Evolutionary conservation across 2,113 vertebrate genomes (phyloP).

Genomic region (Labrus mixtus): DNA sequence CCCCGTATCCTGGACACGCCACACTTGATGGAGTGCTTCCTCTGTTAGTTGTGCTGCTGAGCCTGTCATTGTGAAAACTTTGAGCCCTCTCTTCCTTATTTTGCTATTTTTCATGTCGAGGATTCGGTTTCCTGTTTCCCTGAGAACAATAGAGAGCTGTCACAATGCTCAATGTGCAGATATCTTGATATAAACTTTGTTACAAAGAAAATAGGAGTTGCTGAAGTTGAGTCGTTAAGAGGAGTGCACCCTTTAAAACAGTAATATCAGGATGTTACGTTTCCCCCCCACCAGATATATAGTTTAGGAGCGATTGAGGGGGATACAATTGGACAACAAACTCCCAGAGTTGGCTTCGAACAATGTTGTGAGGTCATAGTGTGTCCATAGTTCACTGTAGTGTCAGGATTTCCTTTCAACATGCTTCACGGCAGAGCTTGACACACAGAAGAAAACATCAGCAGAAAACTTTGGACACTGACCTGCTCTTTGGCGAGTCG

Average conservation of each 20-base stretch:
- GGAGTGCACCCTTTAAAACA: background rate
- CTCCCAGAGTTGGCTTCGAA: constrained; percentile 33
- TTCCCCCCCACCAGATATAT: background rate
- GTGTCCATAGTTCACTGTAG: constrained; percentile 43
- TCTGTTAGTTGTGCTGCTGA: constrained; percentile 55
- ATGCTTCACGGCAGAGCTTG: background rate
- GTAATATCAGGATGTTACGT: background rate
- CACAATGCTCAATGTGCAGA: constrained; percentile 37
- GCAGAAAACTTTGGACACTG: constrained; percentile 16
- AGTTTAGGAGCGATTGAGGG: background rate
- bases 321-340: constrained; percentile 16
- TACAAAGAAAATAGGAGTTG: background rate
- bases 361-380: constrained; percentile 14
- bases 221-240: background rate
- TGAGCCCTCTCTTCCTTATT: constrained; percentile 67
- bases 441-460: background rate
- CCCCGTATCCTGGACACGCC: constrained; percentile 62
- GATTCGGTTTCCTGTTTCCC: constrained; percentile 77
- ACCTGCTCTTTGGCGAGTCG: constrained; percentile 26
- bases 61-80: constrained; percentile 63
- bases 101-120: constrained; percentile 64
- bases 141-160: constrained; percentile 72
- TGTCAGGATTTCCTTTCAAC: constrained; percentile 71
- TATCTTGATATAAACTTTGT: constrained; percentile 51
- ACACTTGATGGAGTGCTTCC: constrained; percentile 69